phyloP scores from a whole-genome alignment of 2,113 vertebrate genomes.

The Takifugu bimaculatus region DNA sequence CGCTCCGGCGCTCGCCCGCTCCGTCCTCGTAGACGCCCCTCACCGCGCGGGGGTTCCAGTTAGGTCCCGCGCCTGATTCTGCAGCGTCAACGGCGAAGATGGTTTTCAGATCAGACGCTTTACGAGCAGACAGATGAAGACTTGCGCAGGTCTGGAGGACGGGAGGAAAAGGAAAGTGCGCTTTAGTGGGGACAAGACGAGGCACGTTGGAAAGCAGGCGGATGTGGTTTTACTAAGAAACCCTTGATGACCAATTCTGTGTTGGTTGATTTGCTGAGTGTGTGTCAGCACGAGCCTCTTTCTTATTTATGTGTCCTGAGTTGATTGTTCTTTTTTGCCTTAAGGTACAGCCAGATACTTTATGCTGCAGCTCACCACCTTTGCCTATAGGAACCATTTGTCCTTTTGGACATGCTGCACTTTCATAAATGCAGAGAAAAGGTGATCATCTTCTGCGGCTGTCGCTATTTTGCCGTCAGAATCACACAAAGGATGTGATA shows the following conservation, averaged over 20 bases:
- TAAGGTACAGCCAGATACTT: too few relatives aligned
- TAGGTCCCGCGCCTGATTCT: too few relatives aligned
- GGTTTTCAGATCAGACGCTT: constrained; percentile 16
- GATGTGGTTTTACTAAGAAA: not conserved
- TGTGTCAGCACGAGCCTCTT: not conserved
- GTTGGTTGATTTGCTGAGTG: not conserved
- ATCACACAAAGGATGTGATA: too few relatives aligned
- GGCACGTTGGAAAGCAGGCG: constrained; percentile 32
- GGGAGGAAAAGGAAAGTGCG: constrained; percentile 33
- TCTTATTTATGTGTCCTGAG: too few relatives aligned
- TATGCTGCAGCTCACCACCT: too few relatives aligned
- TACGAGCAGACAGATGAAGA: constrained; percentile 43
- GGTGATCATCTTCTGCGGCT: too few relatives aligned
- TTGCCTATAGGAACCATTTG: too few relatives aligned
- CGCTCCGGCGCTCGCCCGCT: constrained; percentile 18
- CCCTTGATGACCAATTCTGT: not conserved
- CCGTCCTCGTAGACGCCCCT: constrained; percentile 26
- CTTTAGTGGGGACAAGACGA: constrained; percentile 44
- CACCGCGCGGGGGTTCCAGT: not conserved
- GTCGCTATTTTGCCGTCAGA: too few relatives aligned
- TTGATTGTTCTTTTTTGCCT: too few relatives aligned
- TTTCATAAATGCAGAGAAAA: too few relatives aligned
- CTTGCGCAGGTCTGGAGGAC: constrained; percentile 20
- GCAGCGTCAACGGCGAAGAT: not conserved
- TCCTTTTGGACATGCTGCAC: too few relatives aligned